Base-by-base conservation (phyloP, 2,797 vertebrate genomes). In the Spheniscus humboldti region DNA sequence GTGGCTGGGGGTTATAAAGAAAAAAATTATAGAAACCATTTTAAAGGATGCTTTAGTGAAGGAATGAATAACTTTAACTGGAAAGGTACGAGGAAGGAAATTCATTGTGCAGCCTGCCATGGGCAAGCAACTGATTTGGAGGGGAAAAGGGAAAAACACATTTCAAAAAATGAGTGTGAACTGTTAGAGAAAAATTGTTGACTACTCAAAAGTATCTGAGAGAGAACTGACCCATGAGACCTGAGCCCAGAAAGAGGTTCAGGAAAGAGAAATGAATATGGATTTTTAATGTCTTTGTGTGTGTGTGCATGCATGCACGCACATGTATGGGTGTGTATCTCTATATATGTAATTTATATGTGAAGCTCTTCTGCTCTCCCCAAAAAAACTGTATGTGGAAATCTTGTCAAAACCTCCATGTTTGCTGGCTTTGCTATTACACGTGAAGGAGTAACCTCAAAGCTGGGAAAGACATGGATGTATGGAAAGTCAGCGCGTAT, bases 241-340 rank as follows among this genome's bases (percentile, higher is more conserved):
- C 47, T 73, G 55, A 86, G 59, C 37, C 18, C 15, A 72, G 57
- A 84, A 75, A 7, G 19, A 72, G 13, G 8, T 45, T 91, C 35
- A 35, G 66, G 41, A 78, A 84, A 48, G 19, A n/a, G 62, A 87
- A 89, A 35, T 30, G 12, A 8, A 2, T 87, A 22, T 31, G 41
- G 23, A 50, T 74, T 88, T 93, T 57, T 43, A 37, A 33, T n/a
- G 23, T 56, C 35, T 64, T 7, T 41, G 14, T 24, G 31, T 37
- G 15, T 55, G 28, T 20, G 7, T 18, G 13, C 5, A 6, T 2
- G 4, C 1, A 11, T 24, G 18, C 13, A 23, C 0, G 0, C 25
- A n/a, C 11, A 1, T n/a, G 47, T 25, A 18, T 13, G 23, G 11
- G 2, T 59, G 14, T 74, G 5, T 74, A 4, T 67, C 28, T 84